Evolutionary conservation across 2,113 vertebrate species (phyloP), one percentile per base, ranked within the genome.

Genomic region (Acrocephalus kingi): DNA sequence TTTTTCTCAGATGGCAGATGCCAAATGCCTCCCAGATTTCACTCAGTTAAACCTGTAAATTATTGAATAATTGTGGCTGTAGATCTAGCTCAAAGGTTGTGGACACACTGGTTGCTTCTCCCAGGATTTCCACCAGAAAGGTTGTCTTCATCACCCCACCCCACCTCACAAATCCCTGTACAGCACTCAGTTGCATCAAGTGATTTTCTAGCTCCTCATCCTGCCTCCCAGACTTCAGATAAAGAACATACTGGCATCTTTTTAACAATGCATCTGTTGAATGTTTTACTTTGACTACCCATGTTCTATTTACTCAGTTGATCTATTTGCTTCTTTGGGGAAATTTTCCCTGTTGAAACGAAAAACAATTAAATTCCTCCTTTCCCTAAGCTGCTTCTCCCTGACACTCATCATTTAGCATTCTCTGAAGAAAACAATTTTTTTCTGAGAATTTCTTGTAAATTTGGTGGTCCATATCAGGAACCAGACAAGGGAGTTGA

Each of bases 391-490:
- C 25, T 51, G 41, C 64, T 88, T 83, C 46, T 89, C 54, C 51
- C 63, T 51, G 35, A 55, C 33, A 63, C 39, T 88, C 90, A 90
- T 33, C 31, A 80, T 90, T 80, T 88, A 86, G 30, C 25, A 55
- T 52, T 86, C 52, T 63, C 75, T 62, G 54, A 83, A 79, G 62
- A 85, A 82, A 67, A 84, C 15, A 17, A 1, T 16, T 31, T 91
- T 51, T 56, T 74, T 51, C 52, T 64, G 24, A 73, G 46, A 54
- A 33, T 30, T 92, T 58, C 67, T 88, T 90, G 49, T 52, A 73
- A 95, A 93, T 84, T 88, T 93, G 72, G 71, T 95, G 85, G 67
- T 39, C 63, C 30, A 9, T 83, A 88, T 88, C 76, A 69, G 55
- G 24, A 92, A 83, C 2, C 7, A 88, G 83, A 88, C 77, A 94